Base-by-base conservation (phyloP, 2,888 invertebrate species). In the Pecten maximus region DNA sequence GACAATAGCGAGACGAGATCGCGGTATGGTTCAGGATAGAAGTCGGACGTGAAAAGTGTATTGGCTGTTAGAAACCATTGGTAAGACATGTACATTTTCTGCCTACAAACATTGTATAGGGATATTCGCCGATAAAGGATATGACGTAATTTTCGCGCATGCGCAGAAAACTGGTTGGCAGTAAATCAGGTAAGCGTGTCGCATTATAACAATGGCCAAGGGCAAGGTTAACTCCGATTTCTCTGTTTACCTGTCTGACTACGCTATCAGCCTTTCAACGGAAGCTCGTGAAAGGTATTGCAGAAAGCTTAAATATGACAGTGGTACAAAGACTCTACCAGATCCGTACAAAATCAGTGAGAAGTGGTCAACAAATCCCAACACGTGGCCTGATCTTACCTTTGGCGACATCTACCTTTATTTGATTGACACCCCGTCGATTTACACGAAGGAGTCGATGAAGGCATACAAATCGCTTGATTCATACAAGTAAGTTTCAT, bases 391-490 rank as follows among this genome's bases (percentile, higher is more conserved):
- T 15, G 60, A 60, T 40, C 19, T 60, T 6, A 40, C 23, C 19
- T 60, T 86, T 28, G 86, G 86, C 40, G 86, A 89, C n/a, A 89
- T 89, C 23, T 89, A 89, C 44, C 4, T 40, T 0, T 89, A 89
- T 28, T 44, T 89, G 60, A 60, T 89, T 16, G 60, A 89, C 12
- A 89, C 89, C 16, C 89, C 89, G n/a, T 50, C 39, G 8, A 89
- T 60, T 19, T 89, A n/a, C 60, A 89, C 89, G 6, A 39, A 50
- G 19, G 89, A 89, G 19, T 86, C 74, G 23, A 40, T 89, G 86
- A 74, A 40, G 40, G 89, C 74, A 8, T 89, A 89, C 87, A 89
- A 89, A 16, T 89, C 89, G 15, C n/a, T 40, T 3, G 89, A 89
- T 0, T 40, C 89, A 86, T 89, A 86, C 35, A 89, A 86, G 74